Evolutionary conservation across 2,888 invertebrate genomes (phyloP).

Genomic region (Cylloceria caligata): DNA sequence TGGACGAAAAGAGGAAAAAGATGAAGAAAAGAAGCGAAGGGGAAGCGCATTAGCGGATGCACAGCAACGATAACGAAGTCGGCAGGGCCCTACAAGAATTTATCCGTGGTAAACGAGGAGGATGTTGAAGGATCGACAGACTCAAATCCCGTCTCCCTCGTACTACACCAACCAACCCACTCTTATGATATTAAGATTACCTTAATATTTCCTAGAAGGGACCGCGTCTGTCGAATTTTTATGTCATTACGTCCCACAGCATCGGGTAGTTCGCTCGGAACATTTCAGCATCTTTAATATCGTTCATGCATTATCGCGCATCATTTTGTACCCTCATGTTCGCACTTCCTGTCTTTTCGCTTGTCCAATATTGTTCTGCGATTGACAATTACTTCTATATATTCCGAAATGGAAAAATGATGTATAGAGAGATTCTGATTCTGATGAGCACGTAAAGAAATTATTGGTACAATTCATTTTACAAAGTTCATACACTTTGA

Average conservation of each 20-base stretch:
- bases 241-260: conserved; percentile 39
- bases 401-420: not conserved
- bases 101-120: conserved; percentile 43
- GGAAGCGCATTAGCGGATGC: conserved; percentile 54
- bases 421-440: too few relatives aligned
- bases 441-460: too few relatives aligned
- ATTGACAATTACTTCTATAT: not conserved
- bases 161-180: conserved; percentile 4
- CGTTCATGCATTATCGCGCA: conserved; percentile 16
- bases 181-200: conserved; percentile 55
- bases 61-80: conserved; percentile 49
- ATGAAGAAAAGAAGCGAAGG: conserved; percentile 19
- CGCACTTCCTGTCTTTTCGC: not conserved
- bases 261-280: not conserved
- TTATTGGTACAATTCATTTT: too few relatives aligned
- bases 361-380: not conserved
- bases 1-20: not conserved
- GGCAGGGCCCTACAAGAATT: conserved; percentile 35
- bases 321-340: conserved; percentile 8
- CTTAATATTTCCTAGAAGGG: conserved; percentile 39
- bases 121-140: conserved; percentile 58
- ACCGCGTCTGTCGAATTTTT: conserved; percentile 53
- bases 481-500: too few relatives aligned
- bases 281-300: conserved; percentile 45
- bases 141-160: conserved; percentile 16